Base-by-base conservation (phyloP, 1,140 invertebrate species). In the Proales similis region DNA sequence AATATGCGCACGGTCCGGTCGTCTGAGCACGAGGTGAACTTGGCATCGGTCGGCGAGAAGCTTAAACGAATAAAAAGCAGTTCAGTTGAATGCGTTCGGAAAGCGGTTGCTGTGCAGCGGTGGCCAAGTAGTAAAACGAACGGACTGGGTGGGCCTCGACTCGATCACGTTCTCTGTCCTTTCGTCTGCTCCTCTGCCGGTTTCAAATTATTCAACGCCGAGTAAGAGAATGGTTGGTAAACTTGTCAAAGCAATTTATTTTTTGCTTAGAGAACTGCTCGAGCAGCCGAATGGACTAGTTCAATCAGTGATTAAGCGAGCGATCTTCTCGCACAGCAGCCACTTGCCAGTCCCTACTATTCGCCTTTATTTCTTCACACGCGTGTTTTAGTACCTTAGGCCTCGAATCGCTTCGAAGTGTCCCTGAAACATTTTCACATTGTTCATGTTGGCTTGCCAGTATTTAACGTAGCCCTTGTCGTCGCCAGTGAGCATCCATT, bases 401-500 rank as follows among this genome's bases (percentile, higher is more conserved):
- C 91, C 93, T 75, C 95, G 83, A 69, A 99, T 86, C 64, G 95
- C 87, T 82, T 99, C 95, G 83, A 98, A 97, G 78, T 99, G 95
- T 29, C 92, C 95, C 80, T 97, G 93, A 81, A 93, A 99, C 90
- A 98, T 96, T 82, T 98, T 97, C 17, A 99, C 95, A 79, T 99
- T 99, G 80, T 99, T 99, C 94, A 99, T 99, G 78, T 99, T 99
- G 67, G 90, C 92, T 81, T 99, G 95, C 95, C 95, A 99, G 79
- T 99, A 99, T 72, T 99, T 99, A 39, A 99, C 90, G 73, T 90
- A 98, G 29, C 95, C 95, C 43, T 86, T 85, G 73, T 98, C 91
- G 79, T 99, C 95, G 9, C 89, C 95, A 0, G 94, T 98, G 38
- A 99, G 87, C 90, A 99, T 94, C 95, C 95, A 99, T 67, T 87